These are phyloP conservation scores for Delia radicum DNA, from an alignment of 1,140 invertebrate genomes.

Conservation along the genomic window DNA sequence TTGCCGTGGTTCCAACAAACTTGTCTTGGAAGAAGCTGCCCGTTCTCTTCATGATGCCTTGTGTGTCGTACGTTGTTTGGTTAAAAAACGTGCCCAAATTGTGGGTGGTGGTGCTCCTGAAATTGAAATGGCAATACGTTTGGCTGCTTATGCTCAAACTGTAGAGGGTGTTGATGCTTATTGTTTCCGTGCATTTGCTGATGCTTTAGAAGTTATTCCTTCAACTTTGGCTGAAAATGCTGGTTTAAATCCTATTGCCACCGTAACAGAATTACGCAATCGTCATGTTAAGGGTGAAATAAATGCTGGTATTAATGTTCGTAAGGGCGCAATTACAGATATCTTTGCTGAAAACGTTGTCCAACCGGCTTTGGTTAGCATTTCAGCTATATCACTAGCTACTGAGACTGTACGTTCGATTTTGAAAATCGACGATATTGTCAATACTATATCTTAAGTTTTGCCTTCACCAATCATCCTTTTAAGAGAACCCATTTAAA, in stretches of 20 bases:
- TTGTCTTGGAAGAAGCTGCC: constrained; percentile 93
- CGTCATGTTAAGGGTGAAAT: constrained; percentile 84
- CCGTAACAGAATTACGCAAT: constrained; percentile 95
- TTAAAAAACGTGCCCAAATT: constrained; percentile 88
- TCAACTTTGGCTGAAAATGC: constrained; percentile 99
- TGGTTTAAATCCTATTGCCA: constrained; percentile 96
- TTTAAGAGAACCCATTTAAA: neutral
- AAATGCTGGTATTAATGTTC: constrained; percentile 93
- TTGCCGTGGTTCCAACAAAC: constrained; percentile 95
- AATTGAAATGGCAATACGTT: constrained; percentile 84
- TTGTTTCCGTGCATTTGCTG: constrained; percentile 91
- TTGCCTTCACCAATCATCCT: neutral
- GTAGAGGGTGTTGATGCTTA: constrained; percentile 92
- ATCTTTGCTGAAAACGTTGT: constrained; percentile 97
- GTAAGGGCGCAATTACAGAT: constrained; percentile 93
- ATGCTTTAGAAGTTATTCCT: constrained; percentile 95
- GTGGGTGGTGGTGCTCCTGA: constrained; percentile 97
- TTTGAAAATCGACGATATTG: constrained; percentile 99
- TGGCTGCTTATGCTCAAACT: constrained; percentile 81
- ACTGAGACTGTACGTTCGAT: constrained; percentile 97
- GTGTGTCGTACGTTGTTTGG: constrained; percentile 95
- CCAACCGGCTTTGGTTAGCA: constrained; percentile 94
- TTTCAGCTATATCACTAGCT: constrained; percentile 90
- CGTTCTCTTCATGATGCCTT: constrained; percentile 97
- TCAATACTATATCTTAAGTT: constrained; percentile 56